Conservation (phyloP, 2,113 vertebrate genomes). For the Pteropus alecto region DNA sequence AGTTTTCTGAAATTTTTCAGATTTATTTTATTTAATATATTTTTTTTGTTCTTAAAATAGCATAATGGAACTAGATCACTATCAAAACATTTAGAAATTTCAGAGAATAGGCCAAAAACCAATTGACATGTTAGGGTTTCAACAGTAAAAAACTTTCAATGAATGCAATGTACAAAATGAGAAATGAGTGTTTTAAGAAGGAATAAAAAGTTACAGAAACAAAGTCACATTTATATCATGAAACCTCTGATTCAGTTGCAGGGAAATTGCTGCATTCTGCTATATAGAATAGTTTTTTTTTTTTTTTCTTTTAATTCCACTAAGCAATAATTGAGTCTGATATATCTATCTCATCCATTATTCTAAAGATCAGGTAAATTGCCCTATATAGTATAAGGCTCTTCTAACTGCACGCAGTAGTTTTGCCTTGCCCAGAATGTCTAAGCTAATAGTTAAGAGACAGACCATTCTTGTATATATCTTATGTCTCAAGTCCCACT, state of each 20-base stretch:
- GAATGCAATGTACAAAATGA: neutral
- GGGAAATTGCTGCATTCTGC: neutral
- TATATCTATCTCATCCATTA: neutral
- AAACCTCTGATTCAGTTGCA: neutral
- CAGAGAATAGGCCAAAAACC: neutral
- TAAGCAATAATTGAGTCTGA: neutral
- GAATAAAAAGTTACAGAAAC: neutral
- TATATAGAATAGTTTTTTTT: neutral
- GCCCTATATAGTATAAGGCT: rapidly evolving
- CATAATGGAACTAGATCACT: neutral
- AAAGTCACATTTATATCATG: neutral
- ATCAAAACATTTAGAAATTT: neutral
- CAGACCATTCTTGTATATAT: neutral
- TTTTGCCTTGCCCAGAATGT: neutral
- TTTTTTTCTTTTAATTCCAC: neutral
- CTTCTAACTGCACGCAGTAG: neutral
- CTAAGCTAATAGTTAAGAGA: neutral
- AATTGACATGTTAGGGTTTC: neutral
- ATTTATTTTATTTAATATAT: neutral
- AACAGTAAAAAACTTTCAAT: neutral
- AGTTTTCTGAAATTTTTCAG: neutral
- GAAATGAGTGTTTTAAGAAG: neutral
- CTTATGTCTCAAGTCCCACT: neutral
- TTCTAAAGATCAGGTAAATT: neutral
- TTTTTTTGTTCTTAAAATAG: neutral